Conservation (phyloP, 2,888 invertebrate genomes). For the Hypercompe scribonia region DNA sequence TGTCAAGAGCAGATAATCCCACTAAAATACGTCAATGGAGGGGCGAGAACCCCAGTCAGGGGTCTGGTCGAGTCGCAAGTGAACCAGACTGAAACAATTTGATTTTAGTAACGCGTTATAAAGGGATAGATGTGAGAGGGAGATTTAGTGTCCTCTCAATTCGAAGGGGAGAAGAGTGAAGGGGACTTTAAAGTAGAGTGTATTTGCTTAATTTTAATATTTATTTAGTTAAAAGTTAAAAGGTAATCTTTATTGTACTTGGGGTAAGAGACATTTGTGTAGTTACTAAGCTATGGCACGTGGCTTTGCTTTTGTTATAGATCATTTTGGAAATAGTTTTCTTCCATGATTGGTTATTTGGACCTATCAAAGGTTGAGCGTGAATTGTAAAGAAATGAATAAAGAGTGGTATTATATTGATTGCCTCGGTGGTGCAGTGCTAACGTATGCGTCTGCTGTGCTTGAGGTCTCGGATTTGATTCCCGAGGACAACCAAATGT, state of each 20-base stretch:
- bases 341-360: too few species aligned
- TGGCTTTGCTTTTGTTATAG: background rate
- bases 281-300: background rate
- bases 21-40: constrained; percentile 41
- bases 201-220: constrained; percentile 46
- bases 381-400: too few species aligned
- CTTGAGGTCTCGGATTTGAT: too few species aligned
- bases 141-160: constrained; percentile 25
- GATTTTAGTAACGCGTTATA: constrained; percentile 57
- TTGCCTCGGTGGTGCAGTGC: too few species aligned
- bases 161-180: constrained; percentile 11
- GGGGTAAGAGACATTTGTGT: background rate
- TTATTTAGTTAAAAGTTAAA: constrained; percentile 26
- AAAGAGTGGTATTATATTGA: too few species aligned
- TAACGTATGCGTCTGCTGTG: too few species aligned
- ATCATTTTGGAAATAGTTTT: background rate
- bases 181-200: constrained; percentile 36
- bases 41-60: constrained; percentile 29
- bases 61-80: constrained; percentile 48
- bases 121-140: constrained; percentile 38
- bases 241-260: constrained; percentile 10
- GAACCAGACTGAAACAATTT: constrained; percentile 65
- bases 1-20: constrained; percentile 40
- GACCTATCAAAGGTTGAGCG: too few species aligned
- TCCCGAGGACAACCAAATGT: too few species aligned